Evolutionary conservation across 1,140 invertebrate species (phyloP), one percentile per base, ranked within the genome.

Genomic region (Pogonus chalceus): DNA sequence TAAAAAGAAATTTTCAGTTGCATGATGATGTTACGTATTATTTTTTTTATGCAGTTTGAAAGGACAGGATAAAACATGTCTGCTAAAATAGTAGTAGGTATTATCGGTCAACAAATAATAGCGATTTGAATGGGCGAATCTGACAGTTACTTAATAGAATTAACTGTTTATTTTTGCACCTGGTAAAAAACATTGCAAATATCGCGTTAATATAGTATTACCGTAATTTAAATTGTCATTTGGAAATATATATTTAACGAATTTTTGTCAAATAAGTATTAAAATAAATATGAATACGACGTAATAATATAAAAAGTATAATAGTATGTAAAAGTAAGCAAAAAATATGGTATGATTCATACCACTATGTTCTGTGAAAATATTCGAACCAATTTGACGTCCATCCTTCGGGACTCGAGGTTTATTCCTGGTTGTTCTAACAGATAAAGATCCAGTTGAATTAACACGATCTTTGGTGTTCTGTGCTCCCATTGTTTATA

Each of bases 341-440:
- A 39, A 23, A 22, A 35, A 43, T 50, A 55, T 55, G 62, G 39
- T 50, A 55, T 55, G 62, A 56, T 51, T 72, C 74, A 75, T 73
- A 91, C 89, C 89, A 72, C 84, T 90, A 69, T 92, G 88, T 76
- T 91, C 89, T 39, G 88, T 89, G 70, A 92, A 92, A 68, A 92
- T 88, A 74, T 92, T 92, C 51, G 85, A 83, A 63, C 85, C 86
- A 63, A 85, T 83, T 62, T 82, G 79, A 66, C 84, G 81, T 65
- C 81, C 81, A 76, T 87, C 87, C 75, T 88, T 88, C 53, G 80
- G 77, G 65, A 77, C 78, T 65, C 79, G 78, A 52, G 82, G 81
- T 71, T 84, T 83, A 68, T 78, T 81, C 67, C 82, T 77, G 35
- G 79, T 74, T 60, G 81, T 78, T 69, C 84, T 77, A 60, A 80